Conservation (phyloP, 1,140 invertebrate species). For the Cherax quadricarinatus region DNA sequence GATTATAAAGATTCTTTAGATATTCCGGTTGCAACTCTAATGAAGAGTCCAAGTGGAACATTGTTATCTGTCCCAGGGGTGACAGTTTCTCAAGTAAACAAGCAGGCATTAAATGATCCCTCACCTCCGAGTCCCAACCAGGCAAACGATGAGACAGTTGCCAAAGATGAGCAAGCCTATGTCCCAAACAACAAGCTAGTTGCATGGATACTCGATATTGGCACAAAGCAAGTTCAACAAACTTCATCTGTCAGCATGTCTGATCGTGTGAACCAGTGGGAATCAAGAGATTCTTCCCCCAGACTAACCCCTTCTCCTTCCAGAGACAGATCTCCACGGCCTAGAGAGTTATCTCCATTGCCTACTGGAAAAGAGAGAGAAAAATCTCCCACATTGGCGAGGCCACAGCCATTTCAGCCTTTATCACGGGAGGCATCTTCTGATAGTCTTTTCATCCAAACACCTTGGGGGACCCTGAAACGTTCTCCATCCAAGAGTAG, state of each 20-base stretch:
- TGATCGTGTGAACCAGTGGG: slow-evolving; percentile 62
- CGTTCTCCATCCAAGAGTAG: slow-evolving; percentile 49
- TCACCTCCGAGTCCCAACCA: background rate
- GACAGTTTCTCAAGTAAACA: slow-evolving; percentile 17
- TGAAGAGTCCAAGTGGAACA: slow-evolving; percentile 63
- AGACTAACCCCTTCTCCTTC: slow-evolving; percentile 22
- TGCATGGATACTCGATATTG: slow-evolving; percentile 64
- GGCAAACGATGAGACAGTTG: background rate
- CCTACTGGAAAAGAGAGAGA: slow-evolving; percentile 27
- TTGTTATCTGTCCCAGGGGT: slow-evolving; percentile 42
- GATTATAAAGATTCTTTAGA: slow-evolving; percentile 51
- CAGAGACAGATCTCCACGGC: slow-evolving; percentile 39
- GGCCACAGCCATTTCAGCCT: background rate
- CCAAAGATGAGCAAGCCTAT: slow-evolving; percentile 15
- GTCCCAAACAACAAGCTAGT: slow-evolving; percentile 49
- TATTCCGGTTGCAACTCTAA: slow-evolving; percentile 48
- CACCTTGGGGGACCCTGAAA: slow-evolving; percentile 57
- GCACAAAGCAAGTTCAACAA: slow-evolving; percentile 1
- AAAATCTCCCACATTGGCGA: slow-evolving; percentile 24
- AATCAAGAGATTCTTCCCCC: slow-evolving; percentile 29
- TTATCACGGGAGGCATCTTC: slow-evolving; percentile 37
- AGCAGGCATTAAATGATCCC: background rate
- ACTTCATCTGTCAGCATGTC: slow-evolving; percentile 11
- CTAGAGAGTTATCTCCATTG: slow-evolving; percentile 29
- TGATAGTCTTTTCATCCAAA: slow-evolving; percentile 43